These are phyloP conservation scores for Centropus bengalensis DNA, from an alignment of 2,113 vertebrate genomes.

Conservation along the genomic window DNA sequence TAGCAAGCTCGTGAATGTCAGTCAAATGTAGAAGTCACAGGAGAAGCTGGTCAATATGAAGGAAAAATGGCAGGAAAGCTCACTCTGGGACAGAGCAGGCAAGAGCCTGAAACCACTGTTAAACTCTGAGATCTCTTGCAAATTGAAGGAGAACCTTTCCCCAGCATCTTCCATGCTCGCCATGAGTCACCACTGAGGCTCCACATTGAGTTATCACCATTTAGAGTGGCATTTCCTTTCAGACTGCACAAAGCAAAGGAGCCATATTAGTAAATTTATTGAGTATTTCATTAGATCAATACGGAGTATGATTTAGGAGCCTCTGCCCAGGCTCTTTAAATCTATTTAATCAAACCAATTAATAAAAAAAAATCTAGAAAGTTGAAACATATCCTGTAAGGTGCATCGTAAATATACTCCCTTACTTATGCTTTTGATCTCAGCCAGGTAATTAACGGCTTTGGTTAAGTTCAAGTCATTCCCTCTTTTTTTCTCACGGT, in stretches of 20 bases:
- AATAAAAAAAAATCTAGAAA: slow-evolving; percentile 83
- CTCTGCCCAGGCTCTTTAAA: slow-evolving; percentile 81
- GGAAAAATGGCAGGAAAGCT: neutral
- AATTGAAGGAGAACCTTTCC: slow-evolving; percentile 52
- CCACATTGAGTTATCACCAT: slow-evolving; percentile 78
- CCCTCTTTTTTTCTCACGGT: slow-evolving; percentile 76
- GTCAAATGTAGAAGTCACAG: neutral
- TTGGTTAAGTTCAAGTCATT: slow-evolving; percentile 82
- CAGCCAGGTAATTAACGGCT: slow-evolving; percentile 85
- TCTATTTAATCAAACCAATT: slow-evolving; percentile 88
- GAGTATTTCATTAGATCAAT: slow-evolving; percentile 88
- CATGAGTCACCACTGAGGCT: slow-evolving; percentile 77
- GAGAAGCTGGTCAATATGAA: neutral
- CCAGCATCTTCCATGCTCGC: slow-evolving; percentile 53
- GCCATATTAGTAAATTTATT: slow-evolving; percentile 84
- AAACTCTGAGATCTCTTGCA: slow-evolving; percentile 43
- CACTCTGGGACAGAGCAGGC: neutral
- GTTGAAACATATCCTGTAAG: slow-evolving; percentile 82
- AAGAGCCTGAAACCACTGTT: slow-evolving; percentile 38
- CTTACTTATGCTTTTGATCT: slow-evolving; percentile 82
- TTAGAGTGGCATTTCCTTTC: slow-evolving; percentile 81
- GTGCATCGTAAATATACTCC: slow-evolving; percentile 82
- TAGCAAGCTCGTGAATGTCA: slow-evolving; percentile 8
- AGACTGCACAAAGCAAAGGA: slow-evolving; percentile 80
- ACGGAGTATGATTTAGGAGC: slow-evolving; percentile 83